Evolutionary conservation across 53 echinoderm and acorn worm genomes (phyloP), one percentile per base, ranked within the genome.

Genomic region (Antedon mediterranea): DNA sequence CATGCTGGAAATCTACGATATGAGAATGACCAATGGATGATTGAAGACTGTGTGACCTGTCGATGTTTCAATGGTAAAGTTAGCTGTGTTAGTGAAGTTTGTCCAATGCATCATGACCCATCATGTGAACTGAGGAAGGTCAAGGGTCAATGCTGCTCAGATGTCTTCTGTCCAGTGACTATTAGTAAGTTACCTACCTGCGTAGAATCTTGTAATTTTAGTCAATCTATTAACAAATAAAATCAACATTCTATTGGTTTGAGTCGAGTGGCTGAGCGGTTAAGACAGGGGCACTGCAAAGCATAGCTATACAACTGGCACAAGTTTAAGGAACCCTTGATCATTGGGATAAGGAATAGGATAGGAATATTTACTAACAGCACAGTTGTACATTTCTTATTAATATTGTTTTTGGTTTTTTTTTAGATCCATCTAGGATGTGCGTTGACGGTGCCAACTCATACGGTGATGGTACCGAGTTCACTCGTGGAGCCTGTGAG

Each of bases 101-200:
- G 83, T 73, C 72, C 83, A n/a, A 3, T 30, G 18, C 83, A 71
- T 31, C 78, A 77, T 26, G 72, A 83, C 30, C 31, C 78, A 14
- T 78, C 83, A 75, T 85, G 85, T 32, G 31, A 37, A 8, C 71
- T 85, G 57, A 27, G 30, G 28, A 75, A 75, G 30, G 80, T 85
- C 71, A 80, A 80, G 33, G 85, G 80, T 75, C 80, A 85, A 71
- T 85, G 85, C 76, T 85, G 85, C 34, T 76, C 80, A 28, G 72
- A 85, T 37, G 34, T 85, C 30, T 28, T 28, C 42, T 84, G 84
- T 34, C 32, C 78, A 27, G 28, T 57, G 9, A 57, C 57, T 26
- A 57, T 6, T 11, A 31, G 30, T 43, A 76, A 34, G 29, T 29
- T 5, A 41, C n/a, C n/a, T n/a, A n/a, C n/a, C n/a, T n/a, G n/a